Evolutionary conservation across 37 sponge, comb jelly and placozoan genomes (phyloP), one percentile per base, ranked within the genome.

Genomic region (Tethya wilhelma): DNA sequence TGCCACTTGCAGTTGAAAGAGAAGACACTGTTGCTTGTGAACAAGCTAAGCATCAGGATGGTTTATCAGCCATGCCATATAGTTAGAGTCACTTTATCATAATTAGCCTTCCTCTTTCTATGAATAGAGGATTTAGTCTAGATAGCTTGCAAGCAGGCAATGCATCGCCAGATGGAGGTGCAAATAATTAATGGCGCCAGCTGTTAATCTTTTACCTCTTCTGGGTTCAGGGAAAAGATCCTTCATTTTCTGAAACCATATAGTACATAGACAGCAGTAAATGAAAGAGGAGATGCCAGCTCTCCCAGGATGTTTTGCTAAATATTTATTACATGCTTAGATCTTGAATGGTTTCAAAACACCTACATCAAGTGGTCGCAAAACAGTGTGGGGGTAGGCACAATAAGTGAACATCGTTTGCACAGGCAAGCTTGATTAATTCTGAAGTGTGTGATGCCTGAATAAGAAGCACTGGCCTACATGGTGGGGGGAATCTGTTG

Each of bases 241-340:
- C 91, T 79, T 60, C 53, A 53, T 58, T 90, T 90, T 49, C 62
- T 80, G 64, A 90, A 90, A n/a, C n/a, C n/a, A n/a, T n/a, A n/a
- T n/a, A n/a, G n/a, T n/a, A 86, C 77, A 49, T 85, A 86, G 25
- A 82, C 45, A 23, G 68, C 42, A 5, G 91, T 85, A 25, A 84
- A 68, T 38, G 85, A 73, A 11, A 25, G 8, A 26, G 73, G 78
- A 66, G 44, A 84, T 31, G 76, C 90, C 5, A 40, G 86, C 91
- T 77, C 69, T 39, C 1, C 83, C 91, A 56, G 91, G 82, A 45
- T 76, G 19, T 14, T 68, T 25, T 0, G 38, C 38, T 41, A 84
- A 56, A 42, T 80, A 84, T 11, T 80, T 74, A 17, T 17, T 34
- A 37, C 85, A 84, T 26, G 83, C 89, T 56, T 83, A 83, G 59